These are phyloP conservation scores for Lagorchestes hirsutus DNA, from an alignment of 2,797 vertebrate genomes.

Conservation along the genomic window DNA sequence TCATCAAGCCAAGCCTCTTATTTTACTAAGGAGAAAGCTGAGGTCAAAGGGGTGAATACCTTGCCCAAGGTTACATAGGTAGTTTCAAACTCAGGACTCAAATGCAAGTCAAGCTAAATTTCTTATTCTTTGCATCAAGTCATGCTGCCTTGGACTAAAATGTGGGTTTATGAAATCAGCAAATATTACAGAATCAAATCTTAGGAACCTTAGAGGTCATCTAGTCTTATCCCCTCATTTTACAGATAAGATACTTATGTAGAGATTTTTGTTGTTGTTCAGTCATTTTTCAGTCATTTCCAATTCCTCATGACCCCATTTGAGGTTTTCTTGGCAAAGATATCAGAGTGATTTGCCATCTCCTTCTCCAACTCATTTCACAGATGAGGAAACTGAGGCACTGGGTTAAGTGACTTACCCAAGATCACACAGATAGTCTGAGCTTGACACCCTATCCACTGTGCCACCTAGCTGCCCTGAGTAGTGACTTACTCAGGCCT, in stretches of 20 bases:
- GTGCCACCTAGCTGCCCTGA: not conserved
- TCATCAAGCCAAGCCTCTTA: not conserved
- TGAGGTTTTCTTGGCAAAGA: not conserved
- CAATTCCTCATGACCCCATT: not conserved
- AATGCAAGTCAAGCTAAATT: not conserved
- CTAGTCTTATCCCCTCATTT: not conserved
- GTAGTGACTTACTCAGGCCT: not conserved
- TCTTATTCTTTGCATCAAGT: not conserved
- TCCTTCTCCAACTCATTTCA: not conserved
- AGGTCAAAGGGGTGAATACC: not conserved
- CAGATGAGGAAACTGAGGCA: not conserved
- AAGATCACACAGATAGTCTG: not conserved
- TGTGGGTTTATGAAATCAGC: conserved; percentile 13
- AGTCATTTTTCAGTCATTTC: not conserved
- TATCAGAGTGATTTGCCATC: not conserved
- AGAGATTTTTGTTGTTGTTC: not conserved
- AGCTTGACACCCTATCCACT: not conserved
- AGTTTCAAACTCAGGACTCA: not conserved
- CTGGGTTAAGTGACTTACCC: not conserved
- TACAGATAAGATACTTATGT: not conserved
- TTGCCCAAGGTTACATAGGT: not conserved
- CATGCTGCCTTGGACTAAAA: not conserved
- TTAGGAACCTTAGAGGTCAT: not conserved
- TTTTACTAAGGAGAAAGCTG: not conserved
- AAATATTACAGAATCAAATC: conserved; percentile 14